Percentiles rank a stretch among this genome's conserved stretches.
Evolutionary conservation across 2,888 invertebrate genomes (phyloP).

Genomic region (Leptopterna dolabrata): DNA sequence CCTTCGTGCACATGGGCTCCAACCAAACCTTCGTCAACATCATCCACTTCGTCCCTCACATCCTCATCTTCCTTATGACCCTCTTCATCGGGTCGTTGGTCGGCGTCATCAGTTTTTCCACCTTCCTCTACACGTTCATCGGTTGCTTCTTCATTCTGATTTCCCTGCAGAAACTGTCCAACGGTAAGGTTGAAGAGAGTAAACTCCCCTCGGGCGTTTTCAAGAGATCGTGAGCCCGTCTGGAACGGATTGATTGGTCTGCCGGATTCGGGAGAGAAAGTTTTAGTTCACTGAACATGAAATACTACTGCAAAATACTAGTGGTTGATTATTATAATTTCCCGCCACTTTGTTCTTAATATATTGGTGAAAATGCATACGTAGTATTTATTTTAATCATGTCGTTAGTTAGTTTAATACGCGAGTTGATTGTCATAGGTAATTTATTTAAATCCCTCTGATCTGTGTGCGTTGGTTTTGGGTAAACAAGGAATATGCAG

Average conservation of each 20-base stretch:
- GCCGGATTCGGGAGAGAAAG: not conserved
- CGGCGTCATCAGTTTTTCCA: slow-evolving; percentile 36
- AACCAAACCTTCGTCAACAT: slow-evolving; percentile 30
- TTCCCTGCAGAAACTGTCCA: slow-evolving; percentile 36
- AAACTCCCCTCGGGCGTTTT: not conserved
- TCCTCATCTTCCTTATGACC: slow-evolving; percentile 50
- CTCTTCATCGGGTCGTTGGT: slow-evolving; percentile 39
- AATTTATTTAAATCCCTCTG: no score
- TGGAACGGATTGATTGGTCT: not conserved
- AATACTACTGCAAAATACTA: not conserved
- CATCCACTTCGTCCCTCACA: slow-evolving; percentile 46
- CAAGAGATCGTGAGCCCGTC: not conserved
- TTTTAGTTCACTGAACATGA: not conserved
- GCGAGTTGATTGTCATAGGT: no score
- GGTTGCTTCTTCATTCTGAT: slow-evolving; percentile 7
- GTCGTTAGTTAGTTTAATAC: no score
- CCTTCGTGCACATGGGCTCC: slow-evolving; percentile 45
- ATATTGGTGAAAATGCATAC: no score
- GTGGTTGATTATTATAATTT: no score
- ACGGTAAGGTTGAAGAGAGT: not conserved
- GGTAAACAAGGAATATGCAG: no score
- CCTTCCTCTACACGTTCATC: slow-evolving; percentile 34
- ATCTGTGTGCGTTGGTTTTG: no score
- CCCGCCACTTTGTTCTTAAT: no score
- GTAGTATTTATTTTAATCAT: no score